Conservation (phyloP, 2,888 invertebrate genomes). For the Gonocerus acuteangulatus region DNA sequence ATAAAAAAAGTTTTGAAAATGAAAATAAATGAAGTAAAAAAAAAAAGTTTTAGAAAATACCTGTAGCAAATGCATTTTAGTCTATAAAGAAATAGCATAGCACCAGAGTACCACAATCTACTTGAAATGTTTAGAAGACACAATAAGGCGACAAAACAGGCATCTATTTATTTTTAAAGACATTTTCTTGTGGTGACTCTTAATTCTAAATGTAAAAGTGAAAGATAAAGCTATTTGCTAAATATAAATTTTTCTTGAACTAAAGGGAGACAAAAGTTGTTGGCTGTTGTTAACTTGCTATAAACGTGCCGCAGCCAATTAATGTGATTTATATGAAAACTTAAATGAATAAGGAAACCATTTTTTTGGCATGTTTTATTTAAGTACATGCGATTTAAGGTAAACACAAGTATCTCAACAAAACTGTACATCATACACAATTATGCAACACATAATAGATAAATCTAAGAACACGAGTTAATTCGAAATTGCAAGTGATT, state of each 20-base stretch:
- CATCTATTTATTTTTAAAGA: conserved; percentile 14
- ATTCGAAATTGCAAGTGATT: conserved; percentile 18
- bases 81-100: conserved; percentile 30
- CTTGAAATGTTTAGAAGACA: conserved; percentile 24
- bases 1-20: conserved; percentile 7
- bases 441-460: conserved; percentile 35
- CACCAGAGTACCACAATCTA: conserved; percentile 23
- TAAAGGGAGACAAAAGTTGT: conserved; percentile 9
- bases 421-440: conserved; percentile 36
- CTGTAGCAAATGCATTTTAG: conserved; percentile 34
- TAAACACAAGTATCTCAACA: conserved; percentile 22
- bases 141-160: conserved; percentile 26
- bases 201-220: conserved; percentile 15
- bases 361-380: conserved; percentile 17
- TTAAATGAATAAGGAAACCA: conserved; percentile 15
- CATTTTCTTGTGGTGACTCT: conserved; percentile 13
- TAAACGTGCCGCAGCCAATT: conserved; percentile 32
- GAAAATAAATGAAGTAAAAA: background rate
- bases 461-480: conserved; percentile 24
- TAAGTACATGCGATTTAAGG: conserved; percentile 27
- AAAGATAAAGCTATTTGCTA: conserved; percentile 9
- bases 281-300: conserved; percentile 34
- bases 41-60: conserved; percentile 23
- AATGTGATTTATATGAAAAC: conserved; percentile 28
- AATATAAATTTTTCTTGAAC: conserved; percentile 1